Conservation (phyloP, 2,888 invertebrate species). For the Pachliopta kotzebuea region DNA sequence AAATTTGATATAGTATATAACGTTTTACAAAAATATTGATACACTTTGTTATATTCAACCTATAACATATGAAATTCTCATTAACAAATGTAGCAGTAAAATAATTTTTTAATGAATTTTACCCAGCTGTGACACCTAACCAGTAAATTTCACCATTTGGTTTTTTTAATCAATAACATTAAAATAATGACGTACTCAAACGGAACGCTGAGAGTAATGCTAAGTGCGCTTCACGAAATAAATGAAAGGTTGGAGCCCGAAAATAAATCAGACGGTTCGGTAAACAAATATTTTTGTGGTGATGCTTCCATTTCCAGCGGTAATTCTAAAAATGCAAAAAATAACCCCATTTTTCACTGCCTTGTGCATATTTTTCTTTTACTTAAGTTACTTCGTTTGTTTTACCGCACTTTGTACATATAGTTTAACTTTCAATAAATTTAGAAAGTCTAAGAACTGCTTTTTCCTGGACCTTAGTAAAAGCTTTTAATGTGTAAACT, state of each 20-base stretch:
- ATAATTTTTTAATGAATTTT: no score
- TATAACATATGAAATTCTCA: no score
- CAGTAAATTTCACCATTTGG: not conserved
- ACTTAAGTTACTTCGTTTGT: not conserved
- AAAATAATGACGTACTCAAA: conserved; percentile 1
- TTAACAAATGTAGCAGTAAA: no score
- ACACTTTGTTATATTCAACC: no score
- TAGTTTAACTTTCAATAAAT: no score
- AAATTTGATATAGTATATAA: not conserved
- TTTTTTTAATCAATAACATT: conserved; percentile 1
- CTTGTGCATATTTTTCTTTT: not conserved
- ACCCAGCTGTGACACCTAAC: not conserved
- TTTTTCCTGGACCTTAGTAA: no score
- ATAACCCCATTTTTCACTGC: conserved; percentile 2
- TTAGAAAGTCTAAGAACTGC: no score
- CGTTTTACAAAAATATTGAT: no score
- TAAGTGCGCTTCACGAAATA: conserved; percentile 5
- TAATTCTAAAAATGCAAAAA: conserved; percentile 2
- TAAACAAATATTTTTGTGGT: conserved; percentile 4
- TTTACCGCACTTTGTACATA: no score
- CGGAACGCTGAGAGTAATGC: not conserved
- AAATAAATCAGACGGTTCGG: conserved; percentile 4
- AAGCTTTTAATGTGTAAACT: no score
- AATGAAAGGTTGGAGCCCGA: not conserved
- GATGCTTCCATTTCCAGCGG: not conserved